Conservation (phyloP, 35 echinoderm and acorn worm species). For the Ophiothrix spiculata region DNA sequence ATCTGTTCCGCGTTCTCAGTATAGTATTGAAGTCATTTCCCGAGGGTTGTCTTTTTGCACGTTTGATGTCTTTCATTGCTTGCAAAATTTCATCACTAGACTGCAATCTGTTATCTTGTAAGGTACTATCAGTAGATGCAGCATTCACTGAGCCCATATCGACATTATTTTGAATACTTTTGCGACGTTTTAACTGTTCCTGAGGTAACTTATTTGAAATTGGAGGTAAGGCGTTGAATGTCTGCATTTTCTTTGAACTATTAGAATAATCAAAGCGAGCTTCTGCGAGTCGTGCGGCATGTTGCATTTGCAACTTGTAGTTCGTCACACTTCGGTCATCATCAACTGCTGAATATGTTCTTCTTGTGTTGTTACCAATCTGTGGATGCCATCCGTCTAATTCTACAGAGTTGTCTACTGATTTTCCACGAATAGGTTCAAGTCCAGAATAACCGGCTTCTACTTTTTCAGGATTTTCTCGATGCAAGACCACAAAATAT, state of each 20-base stretch:
- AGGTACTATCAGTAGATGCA: no score
- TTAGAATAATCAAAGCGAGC: constrained; percentile 39
- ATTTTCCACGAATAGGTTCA: constrained; percentile 14
- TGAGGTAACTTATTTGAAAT: constrained; percentile 36
- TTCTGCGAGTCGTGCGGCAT: constrained; percentile 45
- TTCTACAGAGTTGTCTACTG: constrained; percentile 6
- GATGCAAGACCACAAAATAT: constrained; percentile 23
- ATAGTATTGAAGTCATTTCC: constrained; percentile 70
- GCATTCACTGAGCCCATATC: no score
- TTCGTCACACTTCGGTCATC: constrained; percentile 58
- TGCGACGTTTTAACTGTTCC: no score
- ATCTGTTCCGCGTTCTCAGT: constrained; percentile 69
- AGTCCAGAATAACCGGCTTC: background rate
- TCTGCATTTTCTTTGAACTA: constrained; percentile 36
- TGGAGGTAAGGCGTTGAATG: constrained; percentile 34
- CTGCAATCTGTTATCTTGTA: background rate
- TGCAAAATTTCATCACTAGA: constrained; percentile 68
- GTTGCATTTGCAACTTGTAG: constrained; percentile 55
- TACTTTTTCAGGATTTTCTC: background rate
- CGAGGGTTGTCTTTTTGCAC: constrained; percentile 31
- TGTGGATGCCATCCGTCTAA: constrained; percentile 52
- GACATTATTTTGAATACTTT: no score
- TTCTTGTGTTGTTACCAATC: background rate
- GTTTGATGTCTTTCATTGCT: constrained; percentile 58
- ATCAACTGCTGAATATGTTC: constrained; percentile 14